Conservation (phyloP, 1,140 invertebrate species). For the Drosophila bocki region DNA sequence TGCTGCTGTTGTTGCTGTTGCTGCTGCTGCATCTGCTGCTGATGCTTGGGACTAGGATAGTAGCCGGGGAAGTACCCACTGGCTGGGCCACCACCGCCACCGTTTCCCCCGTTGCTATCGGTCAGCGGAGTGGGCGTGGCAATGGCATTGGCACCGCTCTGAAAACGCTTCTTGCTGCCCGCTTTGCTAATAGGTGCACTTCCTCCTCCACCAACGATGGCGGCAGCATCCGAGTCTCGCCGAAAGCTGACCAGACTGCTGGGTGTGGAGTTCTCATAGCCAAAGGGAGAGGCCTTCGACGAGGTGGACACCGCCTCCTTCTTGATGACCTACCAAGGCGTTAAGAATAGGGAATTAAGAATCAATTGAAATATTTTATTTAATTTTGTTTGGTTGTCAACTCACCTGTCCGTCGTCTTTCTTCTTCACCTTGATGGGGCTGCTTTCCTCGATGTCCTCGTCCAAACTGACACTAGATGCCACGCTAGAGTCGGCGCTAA, state of each 20-base stretch:
- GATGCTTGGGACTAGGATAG: constrained; percentile 68
- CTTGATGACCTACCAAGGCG: constrained; percentile 66
- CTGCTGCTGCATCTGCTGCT: constrained; percentile 58
- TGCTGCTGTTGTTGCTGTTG: constrained; percentile 18
- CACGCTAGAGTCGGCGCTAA: constrained; percentile 84
- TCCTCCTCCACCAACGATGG: constrained; percentile 16
- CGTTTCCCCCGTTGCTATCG: constrained; percentile 32
- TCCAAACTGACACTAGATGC: constrained; percentile 84
- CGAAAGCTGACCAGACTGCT: constrained; percentile 71
- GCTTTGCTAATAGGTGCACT: constrained; percentile 49
- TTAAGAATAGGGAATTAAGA: neutral
- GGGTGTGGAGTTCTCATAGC: constrained; percentile 67
- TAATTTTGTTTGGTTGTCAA: neutral
- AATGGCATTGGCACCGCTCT: constrained; percentile 59
- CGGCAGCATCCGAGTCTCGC: constrained; percentile 67
- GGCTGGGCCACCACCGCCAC: constrained; percentile 18
- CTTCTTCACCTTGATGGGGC: constrained; percentile 83
- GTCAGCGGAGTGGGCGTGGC: constrained; percentile 50
- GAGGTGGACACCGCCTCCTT: constrained; percentile 84
- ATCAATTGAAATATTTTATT: neutral
- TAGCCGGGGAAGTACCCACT: constrained; percentile 72
- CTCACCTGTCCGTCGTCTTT: constrained; percentile 80
- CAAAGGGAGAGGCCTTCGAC: constrained; percentile 75
- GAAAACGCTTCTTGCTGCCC: constrained; percentile 68
- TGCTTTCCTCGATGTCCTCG: constrained; percentile 81